Conservation (phyloP, 2,888 invertebrate genomes). For the Drosophila pegasa region DNA sequence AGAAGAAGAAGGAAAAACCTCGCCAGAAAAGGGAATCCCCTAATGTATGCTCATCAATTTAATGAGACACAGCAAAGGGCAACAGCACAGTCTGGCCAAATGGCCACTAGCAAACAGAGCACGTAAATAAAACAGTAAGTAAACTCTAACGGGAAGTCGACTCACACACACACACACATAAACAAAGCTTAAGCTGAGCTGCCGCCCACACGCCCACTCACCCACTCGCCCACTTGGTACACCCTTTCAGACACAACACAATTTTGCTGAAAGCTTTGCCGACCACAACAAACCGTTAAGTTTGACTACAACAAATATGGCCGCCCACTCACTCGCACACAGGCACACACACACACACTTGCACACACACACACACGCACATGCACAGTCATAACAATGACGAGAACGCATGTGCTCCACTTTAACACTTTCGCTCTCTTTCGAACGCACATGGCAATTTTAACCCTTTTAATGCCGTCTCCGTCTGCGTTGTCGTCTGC, state of each 20-base stretch:
- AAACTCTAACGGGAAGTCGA: background rate
- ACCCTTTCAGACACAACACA: slow-evolving; percentile 59
- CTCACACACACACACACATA: slow-evolving; percentile 11
- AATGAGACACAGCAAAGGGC: slow-evolving; percentile 47
- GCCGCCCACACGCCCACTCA: slow-evolving; percentile 5
- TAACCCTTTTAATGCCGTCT: slow-evolving; percentile 84
- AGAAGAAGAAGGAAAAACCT: background rate
- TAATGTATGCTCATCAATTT: slow-evolving; percentile 69
- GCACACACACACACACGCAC: slow-evolving; percentile 9
- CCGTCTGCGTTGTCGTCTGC: slow-evolving; percentile 75
- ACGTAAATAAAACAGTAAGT: slow-evolving; percentile 46
- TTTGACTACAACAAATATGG: slow-evolving; percentile 49
- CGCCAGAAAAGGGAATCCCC: slow-evolving; percentile 63
- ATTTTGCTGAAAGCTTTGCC: slow-evolving; percentile 51
- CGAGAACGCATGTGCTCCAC: slow-evolving; percentile 70
- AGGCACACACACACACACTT: slow-evolving; percentile 17
- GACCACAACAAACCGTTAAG: slow-evolving; percentile 54
- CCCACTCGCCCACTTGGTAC: slow-evolving; percentile 30
- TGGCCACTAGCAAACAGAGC: slow-evolving; percentile 46
- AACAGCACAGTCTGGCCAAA: slow-evolving; percentile 40
- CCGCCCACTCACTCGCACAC: slow-evolving; percentile 32
- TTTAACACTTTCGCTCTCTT: slow-evolving; percentile 76
- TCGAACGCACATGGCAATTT: slow-evolving; percentile 68
- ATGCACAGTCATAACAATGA: slow-evolving; percentile 25
- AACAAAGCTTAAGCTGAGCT: slow-evolving; percentile 32